Conservation (phyloP, 2,888 invertebrate genomes). For the Theodoxus fluviatilis region DNA sequence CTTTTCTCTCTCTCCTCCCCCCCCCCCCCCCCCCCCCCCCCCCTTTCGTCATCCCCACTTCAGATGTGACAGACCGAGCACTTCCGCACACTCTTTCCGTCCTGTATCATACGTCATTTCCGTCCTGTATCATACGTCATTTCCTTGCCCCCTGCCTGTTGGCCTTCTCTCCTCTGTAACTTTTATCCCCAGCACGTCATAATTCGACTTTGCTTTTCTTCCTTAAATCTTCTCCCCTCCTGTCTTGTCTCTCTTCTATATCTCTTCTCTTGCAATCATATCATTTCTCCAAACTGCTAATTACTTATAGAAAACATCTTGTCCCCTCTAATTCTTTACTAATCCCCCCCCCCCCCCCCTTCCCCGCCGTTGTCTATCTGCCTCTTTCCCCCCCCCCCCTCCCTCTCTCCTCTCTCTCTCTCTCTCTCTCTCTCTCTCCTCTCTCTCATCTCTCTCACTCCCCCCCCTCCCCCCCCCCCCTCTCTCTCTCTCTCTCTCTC, state of each 20-base stretch:
- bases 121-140: background rate
- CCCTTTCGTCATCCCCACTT: background rate
- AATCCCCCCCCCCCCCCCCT: background rate
- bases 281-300: too few species aligned
- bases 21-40: background rate
- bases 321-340: background rate
- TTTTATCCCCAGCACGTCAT: background rate
- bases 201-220: background rate
- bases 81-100: too few species aligned
- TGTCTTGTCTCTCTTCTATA: background rate
- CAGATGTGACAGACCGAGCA: too few species aligned
- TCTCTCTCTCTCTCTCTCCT: too few species aligned
- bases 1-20: background rate
- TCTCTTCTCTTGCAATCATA: background rate
- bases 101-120: too few species aligned
- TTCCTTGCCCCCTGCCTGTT: background rate
- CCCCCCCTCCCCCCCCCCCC: too few species aligned
- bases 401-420: conserved; percentile 4
- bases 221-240: background rate
- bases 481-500: too few species aligned
- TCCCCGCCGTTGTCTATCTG: too few species aligned
- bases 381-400: background rate
- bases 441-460: too few species aligned
- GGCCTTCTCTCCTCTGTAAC: background rate
- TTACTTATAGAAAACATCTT: too few species aligned